Conservation (phyloP, 2,797 vertebrate species). For the Anabas testudineus region DNA sequence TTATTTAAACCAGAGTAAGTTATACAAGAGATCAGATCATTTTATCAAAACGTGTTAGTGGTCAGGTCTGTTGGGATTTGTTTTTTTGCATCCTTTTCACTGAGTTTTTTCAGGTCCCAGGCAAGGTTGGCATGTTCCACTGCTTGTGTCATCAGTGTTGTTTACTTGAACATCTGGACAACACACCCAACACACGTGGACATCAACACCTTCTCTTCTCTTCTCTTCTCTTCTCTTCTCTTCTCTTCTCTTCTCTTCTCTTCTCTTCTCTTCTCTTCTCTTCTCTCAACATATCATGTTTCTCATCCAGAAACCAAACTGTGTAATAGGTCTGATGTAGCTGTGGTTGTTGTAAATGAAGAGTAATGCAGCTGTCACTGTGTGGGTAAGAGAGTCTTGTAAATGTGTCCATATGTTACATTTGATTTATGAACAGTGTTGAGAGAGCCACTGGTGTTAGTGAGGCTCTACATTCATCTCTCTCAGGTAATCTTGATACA, state of each 20-base stretch:
- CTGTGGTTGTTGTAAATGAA: not conserved
- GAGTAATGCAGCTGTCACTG: not conserved
- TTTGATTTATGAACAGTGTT: conserved; percentile 14
- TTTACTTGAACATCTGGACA: conserved; percentile 75
- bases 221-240: no score
- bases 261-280: not conserved
- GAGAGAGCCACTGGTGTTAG: not conserved
- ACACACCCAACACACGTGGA: conserved; percentile 48
- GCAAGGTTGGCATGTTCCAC: conserved; percentile 31
- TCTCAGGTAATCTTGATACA: conserved; percentile 14
- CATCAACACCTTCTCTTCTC: conserved; percentile 4
- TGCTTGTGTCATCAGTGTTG: conserved; percentile 41
- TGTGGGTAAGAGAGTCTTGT: not conserved
- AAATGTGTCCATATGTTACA: not conserved
- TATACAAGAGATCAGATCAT: not conserved
- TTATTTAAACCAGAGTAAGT: not conserved
- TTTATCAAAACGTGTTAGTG: conserved; percentile 9
- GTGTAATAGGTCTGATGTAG: no score
- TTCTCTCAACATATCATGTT: not conserved
- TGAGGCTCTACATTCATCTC: conserved; percentile 5
- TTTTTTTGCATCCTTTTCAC: conserved; percentile 21
- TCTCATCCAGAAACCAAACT: conserved; percentile 1
- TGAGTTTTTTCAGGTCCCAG: conserved; percentile 43
- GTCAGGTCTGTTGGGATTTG: conserved; percentile 15
- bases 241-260: no score